These are phyloP conservation scores for Temnothorax longispinosus DNA, from an alignment of 1,140 invertebrate genomes.

Conservation along the genomic window DNA sequence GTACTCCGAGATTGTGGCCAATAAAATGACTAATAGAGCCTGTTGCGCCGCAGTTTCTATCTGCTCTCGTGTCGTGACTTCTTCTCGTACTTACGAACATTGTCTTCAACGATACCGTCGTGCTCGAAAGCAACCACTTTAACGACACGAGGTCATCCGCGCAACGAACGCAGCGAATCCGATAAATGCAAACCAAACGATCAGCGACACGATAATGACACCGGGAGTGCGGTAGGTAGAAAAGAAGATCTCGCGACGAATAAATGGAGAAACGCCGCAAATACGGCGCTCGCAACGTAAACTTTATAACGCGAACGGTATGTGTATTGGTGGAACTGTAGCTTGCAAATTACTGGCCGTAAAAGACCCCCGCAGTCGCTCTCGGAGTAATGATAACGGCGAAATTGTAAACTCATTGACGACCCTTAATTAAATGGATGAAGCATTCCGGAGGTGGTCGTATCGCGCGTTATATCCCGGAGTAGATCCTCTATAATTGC, in stretches of 20 bases:
- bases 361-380: slow-evolving; percentile 23
- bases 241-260: slow-evolving; percentile 19
- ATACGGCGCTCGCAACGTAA: neutral
- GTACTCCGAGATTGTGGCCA: slow-evolving; percentile 33
- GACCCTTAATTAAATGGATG: slow-evolving; percentile 71
- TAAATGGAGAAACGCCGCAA: neutral
- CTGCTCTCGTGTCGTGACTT: slow-evolving; percentile 2
- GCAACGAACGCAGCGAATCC: slow-evolving; percentile 3
- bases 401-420: slow-evolving; percentile 62
- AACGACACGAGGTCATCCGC: slow-evolving; percentile 22
- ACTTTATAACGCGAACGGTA: slow-evolving; percentile 27
- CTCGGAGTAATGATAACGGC: slow-evolving; percentile 48
- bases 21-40: slow-evolving; percentile 72
- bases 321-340: neutral
- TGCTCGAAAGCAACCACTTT: slow-evolving; percentile 29
- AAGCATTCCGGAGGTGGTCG: slow-evolving; percentile 36
- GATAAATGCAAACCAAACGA: slow-evolving; percentile 53
- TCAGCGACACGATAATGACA: slow-evolving; percentile 19
- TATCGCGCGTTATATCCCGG: slow-evolving; percentile 67
- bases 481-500: slow-evolving; percentile 72
- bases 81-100: slow-evolving; percentile 21
- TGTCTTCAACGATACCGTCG: slow-evolving; percentile 48
- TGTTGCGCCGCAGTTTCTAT: slow-evolving; percentile 57
- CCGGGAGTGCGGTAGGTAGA: neutral
- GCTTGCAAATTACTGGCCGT: slow-evolving; percentile 39